Evolutionary conservation across 2,888 invertebrate genomes (phyloP).

Genomic region (Cosmia pyralina): DNA sequence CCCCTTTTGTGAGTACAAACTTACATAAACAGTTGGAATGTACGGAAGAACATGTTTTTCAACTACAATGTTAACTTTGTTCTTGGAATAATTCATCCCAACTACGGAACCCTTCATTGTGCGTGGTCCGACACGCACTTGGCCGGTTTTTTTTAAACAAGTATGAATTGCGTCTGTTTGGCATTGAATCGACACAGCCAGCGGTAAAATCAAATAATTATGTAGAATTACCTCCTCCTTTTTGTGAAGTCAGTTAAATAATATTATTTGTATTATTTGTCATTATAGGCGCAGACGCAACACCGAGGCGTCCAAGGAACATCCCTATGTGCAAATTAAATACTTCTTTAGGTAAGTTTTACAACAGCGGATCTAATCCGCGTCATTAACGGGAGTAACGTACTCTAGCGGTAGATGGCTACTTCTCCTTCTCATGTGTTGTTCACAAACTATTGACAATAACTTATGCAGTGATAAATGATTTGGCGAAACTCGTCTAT

Average conservation of each 20-base stretch:
- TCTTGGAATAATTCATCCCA: too few species aligned
- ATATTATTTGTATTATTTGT: slow-evolving; percentile 5
- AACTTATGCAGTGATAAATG: neutral
- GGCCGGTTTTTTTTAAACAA: too few species aligned
- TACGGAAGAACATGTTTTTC: too few species aligned
- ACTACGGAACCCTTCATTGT: too few species aligned
- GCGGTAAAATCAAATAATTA: neutral
- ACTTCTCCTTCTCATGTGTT: neutral
- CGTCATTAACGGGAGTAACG: neutral
- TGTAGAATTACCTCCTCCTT: neutral
- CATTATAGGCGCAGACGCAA: slow-evolving; percentile 14
- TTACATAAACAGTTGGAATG: too few species aligned
- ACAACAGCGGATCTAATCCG: neutral
- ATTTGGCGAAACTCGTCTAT: neutral
- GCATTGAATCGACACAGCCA: neutral
- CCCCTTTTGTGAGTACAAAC: too few species aligned
- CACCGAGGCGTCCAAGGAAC: neutral
- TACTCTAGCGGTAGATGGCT: too few species aligned
- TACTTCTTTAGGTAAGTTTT: slow-evolving; percentile 24
- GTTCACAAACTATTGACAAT: neutral
- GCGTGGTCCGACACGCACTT: too few species aligned
- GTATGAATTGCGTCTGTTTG: too few species aligned
- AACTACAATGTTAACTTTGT: too few species aligned
- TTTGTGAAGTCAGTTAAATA: neutral
- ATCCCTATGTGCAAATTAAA: slow-evolving; percentile 27